Percentiles rank a stretch among this genome's conserved stretches.
Conservation (phyloP, 1,140 invertebrate genomes). For the Uloborus diversus region DNA sequence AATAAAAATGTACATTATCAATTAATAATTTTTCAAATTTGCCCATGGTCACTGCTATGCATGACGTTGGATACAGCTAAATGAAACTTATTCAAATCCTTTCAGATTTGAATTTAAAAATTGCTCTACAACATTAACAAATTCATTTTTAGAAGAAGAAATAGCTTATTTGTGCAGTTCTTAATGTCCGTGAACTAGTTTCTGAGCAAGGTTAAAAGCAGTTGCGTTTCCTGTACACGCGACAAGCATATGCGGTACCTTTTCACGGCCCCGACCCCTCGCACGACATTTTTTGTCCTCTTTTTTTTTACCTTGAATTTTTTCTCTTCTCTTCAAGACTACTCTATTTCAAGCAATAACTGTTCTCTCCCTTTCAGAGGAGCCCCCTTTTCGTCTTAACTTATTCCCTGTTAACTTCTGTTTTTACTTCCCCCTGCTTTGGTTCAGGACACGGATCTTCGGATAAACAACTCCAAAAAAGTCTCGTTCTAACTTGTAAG, state of each 20-base stretch:
- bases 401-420: slow-evolving; percentile 1
- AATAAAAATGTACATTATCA: too few relatives aligned
- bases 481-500: neutral
- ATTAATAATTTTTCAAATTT: too few relatives aligned
- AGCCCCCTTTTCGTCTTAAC: slow-evolving; percentile 2
- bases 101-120: too few relatives aligned
- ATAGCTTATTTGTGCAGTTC: too few relatives aligned
- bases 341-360: slow-evolving; percentile 46
- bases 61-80: too few relatives aligned
- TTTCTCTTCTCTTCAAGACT: slow-evolving; percentile 7
- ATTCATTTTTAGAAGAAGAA: too few relatives aligned
- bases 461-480: neutral
- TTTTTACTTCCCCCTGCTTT: neutral
- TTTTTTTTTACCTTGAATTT: neutral
- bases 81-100: too few relatives aligned
- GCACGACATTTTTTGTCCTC: neutral
- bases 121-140: too few relatives aligned
- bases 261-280: slow-evolving; percentile 15
- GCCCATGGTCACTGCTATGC: too few relatives aligned
- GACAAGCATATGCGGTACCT: slow-evolving; percentile 32
- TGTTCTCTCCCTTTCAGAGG: neutral
- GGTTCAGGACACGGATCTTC: neutral
- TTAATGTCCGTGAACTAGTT: too few relatives aligned
- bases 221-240: slow-evolving; percentile 37
- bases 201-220: too few relatives aligned